Base-by-base conservation (phyloP, 1,140 invertebrate species). In the Zaprionus ornatus region DNA sequence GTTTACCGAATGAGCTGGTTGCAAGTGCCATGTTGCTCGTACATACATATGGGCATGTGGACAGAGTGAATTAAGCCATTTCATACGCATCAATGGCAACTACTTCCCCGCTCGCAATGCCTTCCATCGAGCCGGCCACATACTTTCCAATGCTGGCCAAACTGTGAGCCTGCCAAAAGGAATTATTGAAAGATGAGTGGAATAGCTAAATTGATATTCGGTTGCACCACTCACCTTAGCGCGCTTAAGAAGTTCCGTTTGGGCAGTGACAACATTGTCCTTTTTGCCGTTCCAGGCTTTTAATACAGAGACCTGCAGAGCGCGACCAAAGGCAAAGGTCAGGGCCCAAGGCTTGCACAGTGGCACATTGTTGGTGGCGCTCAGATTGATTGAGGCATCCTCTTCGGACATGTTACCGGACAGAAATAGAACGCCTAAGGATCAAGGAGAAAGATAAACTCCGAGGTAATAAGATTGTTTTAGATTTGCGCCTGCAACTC, bases 351-450 rank as follows among this genome's bases (percentile, higher is more conserved):
- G 99, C 93, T 97, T 98, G 92, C 97, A 92, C 37, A 93, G 71
- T n/a, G 94, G 93, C 62, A 94, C 95, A 82, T 96, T 95, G 93
- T 99, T 99, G 91, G 99, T 98, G 29, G 98, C 98, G 90, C 98
- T 97, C 90, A 99, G 94, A 91, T 99, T 97, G 4, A 98, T 93
- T 0, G 98, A 97, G 1, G 98, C 98, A 87, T 99, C 98, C 92
- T 99, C 98, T 92, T 99, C 99, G 25, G 98, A 97, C 91, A 99
- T 98, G 50, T 98, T 98, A 80, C 99, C 99, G 77, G 98, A 99
- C 57, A 99, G 94, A 95, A 99, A 99, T 15, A 96, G 96, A 52
- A 99, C 94, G 54, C 97, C 97, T 96, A 85, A 19, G 17, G 42
- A 17, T 4, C 21, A 4, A 3, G 6, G 12, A 45, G n/a, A 23